phyloP scores from a whole-genome alignment of 2,113 vertebrate genomes.

The Salvator merianae region DNA sequence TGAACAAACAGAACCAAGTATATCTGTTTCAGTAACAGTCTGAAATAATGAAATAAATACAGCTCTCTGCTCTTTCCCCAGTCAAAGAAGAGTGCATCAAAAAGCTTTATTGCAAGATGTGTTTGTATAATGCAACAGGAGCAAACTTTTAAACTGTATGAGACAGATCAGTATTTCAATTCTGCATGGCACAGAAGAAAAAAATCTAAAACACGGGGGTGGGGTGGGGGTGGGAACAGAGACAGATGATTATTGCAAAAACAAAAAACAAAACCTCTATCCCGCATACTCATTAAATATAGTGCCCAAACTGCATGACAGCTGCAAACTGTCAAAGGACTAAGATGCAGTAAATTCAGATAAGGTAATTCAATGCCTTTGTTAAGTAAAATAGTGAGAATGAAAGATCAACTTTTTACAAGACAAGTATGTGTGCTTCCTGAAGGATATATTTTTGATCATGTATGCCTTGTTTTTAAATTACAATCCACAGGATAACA shows the following conservation, averaged over 20 bases:
- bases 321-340: conserved; percentile 55
- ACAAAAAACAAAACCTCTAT: conserved; percentile 31
- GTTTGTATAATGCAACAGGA: conserved; percentile 75
- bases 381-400: conserved; percentile 58
- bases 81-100: conserved; percentile 54
- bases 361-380: conserved; percentile 73
- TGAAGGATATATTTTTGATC: conserved; percentile 66
- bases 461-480: conserved; percentile 83
- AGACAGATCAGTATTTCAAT: conserved; percentile 66
- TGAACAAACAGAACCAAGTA: no score
- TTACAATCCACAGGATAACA: conserved; percentile 89
- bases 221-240: conserved; percentile 11
- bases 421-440: conserved; percentile 29
- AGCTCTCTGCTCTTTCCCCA: not conserved
- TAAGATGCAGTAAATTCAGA: conserved; percentile 52
- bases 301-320: conserved; percentile 70
- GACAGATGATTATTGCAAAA: conserved; percentile 40
- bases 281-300: conserved; percentile 46
- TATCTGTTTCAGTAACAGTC: not conserved
- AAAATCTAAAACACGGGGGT: conserved; percentile 38
- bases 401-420: conserved; percentile 61
- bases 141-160: conserved; percentile 71
- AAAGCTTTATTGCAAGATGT: conserved; percentile 79
- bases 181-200: conserved; percentile 72
- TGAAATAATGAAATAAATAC: not conserved